Conservation (phyloP, 1,140 invertebrate species). For the Hylyphantes graminicola region DNA sequence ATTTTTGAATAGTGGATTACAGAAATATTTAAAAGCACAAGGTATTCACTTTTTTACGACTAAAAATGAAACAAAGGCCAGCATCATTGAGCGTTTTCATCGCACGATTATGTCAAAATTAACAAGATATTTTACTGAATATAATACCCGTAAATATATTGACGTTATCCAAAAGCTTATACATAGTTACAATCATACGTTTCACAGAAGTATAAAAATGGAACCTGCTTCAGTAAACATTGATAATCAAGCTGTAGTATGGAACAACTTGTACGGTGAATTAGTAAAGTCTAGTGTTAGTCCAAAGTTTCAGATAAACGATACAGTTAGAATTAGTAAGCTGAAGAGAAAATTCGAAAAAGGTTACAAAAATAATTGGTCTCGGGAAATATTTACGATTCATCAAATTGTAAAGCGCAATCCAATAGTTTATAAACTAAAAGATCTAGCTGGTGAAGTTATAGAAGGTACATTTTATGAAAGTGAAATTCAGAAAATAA, state of each 20-base stretch:
- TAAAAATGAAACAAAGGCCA: constrained; percentile 68
- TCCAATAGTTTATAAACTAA: constrained; percentile 31
- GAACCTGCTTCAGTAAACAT: constrained; percentile 65
- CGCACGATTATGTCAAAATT: constrained; percentile 69
- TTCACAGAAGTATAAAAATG: constrained; percentile 68
- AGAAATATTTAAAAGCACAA: constrained; percentile 64
- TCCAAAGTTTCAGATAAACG: constrained; percentile 64
- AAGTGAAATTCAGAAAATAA: constrained; percentile 37
- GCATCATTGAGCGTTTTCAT: constrained; percentile 69
- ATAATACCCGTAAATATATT: constrained; percentile 67
- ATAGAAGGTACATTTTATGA: constrained; percentile 56
- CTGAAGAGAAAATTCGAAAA: constrained; percentile 57
- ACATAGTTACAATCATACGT: constrained; percentile 68
- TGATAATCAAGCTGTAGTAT: constrained; percentile 64
- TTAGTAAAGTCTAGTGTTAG: background rate
- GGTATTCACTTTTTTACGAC: constrained; percentile 69
- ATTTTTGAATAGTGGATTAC: constrained; percentile 61
- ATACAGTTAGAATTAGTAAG: constrained; percentile 60
- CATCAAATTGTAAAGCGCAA: background rate
- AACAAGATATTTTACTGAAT: constrained; percentile 68
- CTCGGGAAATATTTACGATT: constrained; percentile 55
- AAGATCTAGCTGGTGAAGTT: constrained; percentile 23
- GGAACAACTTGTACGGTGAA: constrained; percentile 29
- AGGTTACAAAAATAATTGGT: constrained; percentile 55
- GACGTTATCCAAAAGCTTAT: constrained; percentile 66